These are phyloP conservation scores for Tiliacea citrago DNA, from an alignment of 2,888 invertebrate species.

Conservation along the genomic window DNA sequence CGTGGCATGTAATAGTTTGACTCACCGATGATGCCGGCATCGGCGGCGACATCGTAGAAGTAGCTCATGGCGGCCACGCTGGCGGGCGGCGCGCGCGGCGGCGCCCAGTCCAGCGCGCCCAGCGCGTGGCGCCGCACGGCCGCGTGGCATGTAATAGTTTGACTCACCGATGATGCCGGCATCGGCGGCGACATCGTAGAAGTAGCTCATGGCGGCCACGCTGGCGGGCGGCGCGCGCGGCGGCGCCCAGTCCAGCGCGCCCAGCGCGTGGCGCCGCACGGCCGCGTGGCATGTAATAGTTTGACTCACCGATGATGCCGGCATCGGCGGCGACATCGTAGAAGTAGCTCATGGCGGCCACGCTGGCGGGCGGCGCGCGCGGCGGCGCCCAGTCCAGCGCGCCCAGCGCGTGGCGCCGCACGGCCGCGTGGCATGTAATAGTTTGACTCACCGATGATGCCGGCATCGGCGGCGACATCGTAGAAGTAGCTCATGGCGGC, in stretches of 20 bases:
- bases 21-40: conserved; percentile 90
- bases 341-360: conserved; percentile 97
- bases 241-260: conserved; percentile 89
- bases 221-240: conserved; percentile 91
- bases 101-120: conserved; percentile 89
- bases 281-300: conserved; percentile 71
- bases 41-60: conserved; percentile 97
- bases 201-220: conserved; percentile 96
- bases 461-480: conserved; percentile 97
- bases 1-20: conserved; percentile 70
- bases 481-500: conserved; percentile 98
- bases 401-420: conserved; percentile 80
- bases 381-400: conserved; percentile 90
- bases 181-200: conserved; percentile 97
- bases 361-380: conserved; percentile 91
- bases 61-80: conserved; percentile 95
- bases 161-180: conserved; percentile 87
- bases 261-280: conserved; percentile 81
- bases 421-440: conserved; percentile 74
- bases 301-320: conserved; percentile 79
- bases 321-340: conserved; percentile 97
- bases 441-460: conserved; percentile 71
- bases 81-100: conserved; percentile 92
- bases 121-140: conserved; percentile 79
- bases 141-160: conserved; percentile 70